phyloP scores from a whole-genome alignment of 2,797 vertebrate species.

The Micromesistius poutassou region DNA sequence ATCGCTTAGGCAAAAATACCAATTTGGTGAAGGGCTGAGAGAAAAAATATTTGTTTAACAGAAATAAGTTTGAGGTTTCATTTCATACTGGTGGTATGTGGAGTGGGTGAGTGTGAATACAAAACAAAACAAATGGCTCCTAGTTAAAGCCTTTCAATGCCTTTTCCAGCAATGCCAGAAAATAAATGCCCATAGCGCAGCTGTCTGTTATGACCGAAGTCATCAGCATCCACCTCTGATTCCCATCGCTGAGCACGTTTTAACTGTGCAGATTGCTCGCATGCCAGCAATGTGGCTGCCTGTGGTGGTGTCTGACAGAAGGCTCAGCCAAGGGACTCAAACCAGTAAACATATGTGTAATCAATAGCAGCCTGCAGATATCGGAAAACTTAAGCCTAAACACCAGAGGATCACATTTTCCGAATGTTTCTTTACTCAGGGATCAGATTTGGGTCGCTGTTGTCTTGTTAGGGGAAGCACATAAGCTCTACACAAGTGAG shows the following conservation, averaged over 20 bases:
- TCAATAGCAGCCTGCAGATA: conserved; percentile 47
- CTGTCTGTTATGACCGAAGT: conserved; percentile 18
- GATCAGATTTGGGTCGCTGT: conserved; percentile 30
- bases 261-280: conserved; percentile 44
- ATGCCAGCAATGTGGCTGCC: conserved; percentile 36
- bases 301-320: conserved; percentile 40
- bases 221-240: conserved; percentile 27
- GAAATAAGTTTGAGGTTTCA: background rate
- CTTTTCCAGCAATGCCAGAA: conserved; percentile 4
- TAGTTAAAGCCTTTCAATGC: conserved; percentile 3
- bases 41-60: background rate
- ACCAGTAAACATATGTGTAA: conserved; percentile 42
- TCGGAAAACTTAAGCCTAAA: conserved; percentile 40
- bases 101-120: background rate
- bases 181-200: conserved; percentile 19
- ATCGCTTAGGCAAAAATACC: background rate
- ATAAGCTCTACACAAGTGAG: conserved; percentile 35
- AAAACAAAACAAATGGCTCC: background rate
- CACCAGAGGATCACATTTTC: conserved; percentile 28
- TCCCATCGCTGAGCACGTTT: conserved; percentile 35
- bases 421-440: conserved; percentile 13
- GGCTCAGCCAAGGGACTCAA: conserved; percentile 44
- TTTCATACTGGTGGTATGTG: background rate
- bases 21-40: background rate
- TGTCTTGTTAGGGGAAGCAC: conserved; percentile 43